A percentile compares a stretch with the other conserved stretches of the same genome.
Conservation (phyloP, 2,113 vertebrate species). For the Meles meles region DNA sequence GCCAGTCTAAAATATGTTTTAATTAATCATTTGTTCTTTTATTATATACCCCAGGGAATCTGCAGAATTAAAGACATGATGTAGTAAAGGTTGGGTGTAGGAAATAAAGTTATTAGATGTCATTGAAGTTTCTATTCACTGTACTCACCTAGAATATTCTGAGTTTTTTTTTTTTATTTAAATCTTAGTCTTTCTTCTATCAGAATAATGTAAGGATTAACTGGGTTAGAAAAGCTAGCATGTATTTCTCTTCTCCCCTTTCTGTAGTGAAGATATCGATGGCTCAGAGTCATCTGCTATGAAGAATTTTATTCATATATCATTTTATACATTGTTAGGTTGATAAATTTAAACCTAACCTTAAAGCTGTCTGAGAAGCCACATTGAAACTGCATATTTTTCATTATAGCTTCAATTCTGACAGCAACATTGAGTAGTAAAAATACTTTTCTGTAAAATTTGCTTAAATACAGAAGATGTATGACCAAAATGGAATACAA, state of each 20-base stretch:
- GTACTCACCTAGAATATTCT: neutral
- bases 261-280: neutral
- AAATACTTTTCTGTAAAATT: neutral
- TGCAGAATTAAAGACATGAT: neutral
- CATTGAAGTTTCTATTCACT: neutral
- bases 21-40: neutral
- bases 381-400: neutral
- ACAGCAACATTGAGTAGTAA: neutral
- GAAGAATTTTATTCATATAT: neutral
- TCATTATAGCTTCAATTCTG: neutral
- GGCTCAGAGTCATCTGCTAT: neutral
- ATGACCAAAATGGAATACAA: neutral
- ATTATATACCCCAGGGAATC: neutral
- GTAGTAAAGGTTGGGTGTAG: neutral
- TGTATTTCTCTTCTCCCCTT: neutral
- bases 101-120: neutral
- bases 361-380: neutral
- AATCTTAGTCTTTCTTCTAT: neutral
- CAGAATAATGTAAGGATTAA: neutral
- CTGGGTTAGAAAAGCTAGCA: no score
- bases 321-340: neutral
- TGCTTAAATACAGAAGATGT: neutral
- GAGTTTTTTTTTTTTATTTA: neutral
- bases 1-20: neutral
- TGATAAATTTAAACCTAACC: neutral